These are phyloP conservation scores for Poeciliopsis prolifica DNA, from an alignment of 2,113 vertebrate species.

Conservation along the genomic window DNA sequence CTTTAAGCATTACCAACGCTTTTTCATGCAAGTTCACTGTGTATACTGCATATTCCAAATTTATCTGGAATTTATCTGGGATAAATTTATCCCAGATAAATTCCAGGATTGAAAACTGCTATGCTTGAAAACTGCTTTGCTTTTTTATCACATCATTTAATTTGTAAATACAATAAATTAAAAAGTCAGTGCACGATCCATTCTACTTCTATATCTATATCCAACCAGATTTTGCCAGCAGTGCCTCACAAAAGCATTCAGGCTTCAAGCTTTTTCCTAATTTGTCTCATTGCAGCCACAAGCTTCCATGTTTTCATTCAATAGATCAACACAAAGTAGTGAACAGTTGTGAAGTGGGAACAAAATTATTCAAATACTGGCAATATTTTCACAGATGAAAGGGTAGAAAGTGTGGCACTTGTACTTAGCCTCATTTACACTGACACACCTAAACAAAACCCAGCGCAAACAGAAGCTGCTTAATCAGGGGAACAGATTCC, in stretches of 20 bases:
- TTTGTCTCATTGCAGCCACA: background rate
- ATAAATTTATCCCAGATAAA: no score
- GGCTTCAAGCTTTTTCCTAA: no score
- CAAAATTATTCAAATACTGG: no score
- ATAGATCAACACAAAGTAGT: background rate
- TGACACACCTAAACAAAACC: background rate
- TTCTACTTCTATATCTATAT: background rate
- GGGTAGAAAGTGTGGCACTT: background rate
- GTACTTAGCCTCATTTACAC: background rate
- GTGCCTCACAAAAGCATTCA: no score
- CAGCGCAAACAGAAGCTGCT: background rate
- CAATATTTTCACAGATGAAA: background rate
- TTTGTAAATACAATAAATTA: background rate
- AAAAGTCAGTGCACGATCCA: background rate
- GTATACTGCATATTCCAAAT: background rate
- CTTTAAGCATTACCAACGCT: no score
- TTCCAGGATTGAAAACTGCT: no score
- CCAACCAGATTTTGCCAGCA: background rate
- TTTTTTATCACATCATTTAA: background rate
- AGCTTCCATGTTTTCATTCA: background rate
- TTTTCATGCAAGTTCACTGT: background rate
- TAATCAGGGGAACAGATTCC: background rate
- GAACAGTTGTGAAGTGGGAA: background rate
- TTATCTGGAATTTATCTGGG: background rate
- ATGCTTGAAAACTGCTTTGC: background rate